These are phyloP conservation scores for Disparrhopalites patrizii DNA, from an alignment of 2,888 invertebrate genomes.

Conservation along the genomic window DNA sequence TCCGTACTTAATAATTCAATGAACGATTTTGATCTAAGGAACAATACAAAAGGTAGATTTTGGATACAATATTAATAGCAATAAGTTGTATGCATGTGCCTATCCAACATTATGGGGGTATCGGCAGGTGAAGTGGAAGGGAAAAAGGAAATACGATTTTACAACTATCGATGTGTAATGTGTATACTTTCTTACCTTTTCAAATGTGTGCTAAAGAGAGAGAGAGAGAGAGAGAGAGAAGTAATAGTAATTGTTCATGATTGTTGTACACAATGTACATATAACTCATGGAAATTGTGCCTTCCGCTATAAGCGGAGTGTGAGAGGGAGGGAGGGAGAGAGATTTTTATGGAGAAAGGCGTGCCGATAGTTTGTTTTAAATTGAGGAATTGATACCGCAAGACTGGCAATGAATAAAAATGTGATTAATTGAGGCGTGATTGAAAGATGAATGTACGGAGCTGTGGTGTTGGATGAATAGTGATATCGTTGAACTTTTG, in stretches of 20 bases:
- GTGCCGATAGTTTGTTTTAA: slow-evolving; percentile 31
- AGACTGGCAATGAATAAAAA: slow-evolving; percentile 23
- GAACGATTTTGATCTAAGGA: slow-evolving; percentile 22
- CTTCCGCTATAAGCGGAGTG: too few species aligned
- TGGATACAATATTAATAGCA: not conserved
- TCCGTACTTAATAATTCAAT: slow-evolving; percentile 23
- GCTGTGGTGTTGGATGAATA: slow-evolving; percentile 19
- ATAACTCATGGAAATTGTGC: not conserved
- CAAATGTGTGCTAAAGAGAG: too few species aligned
- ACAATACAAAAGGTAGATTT: slow-evolving; percentile 13
- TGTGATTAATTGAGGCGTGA: slow-evolving; percentile 32
- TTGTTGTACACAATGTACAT: too few species aligned
- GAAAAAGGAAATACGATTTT: too few species aligned
- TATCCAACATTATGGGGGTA: too few species aligned
- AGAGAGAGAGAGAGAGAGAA: too few species aligned
- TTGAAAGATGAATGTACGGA: slow-evolving; percentile 31
- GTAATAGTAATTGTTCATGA: too few species aligned
- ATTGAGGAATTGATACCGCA: slow-evolving; percentile 30
- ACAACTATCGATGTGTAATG: not conserved
- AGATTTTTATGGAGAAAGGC: slow-evolving; percentile 30
- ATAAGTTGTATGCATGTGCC: too few species aligned
- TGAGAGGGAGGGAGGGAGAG: not conserved
- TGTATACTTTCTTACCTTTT: not conserved
- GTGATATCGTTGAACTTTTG: slow-evolving; percentile 27
- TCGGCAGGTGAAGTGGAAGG: too few species aligned